Evolutionary conservation across 2,113 vertebrate species (phyloP).

Genomic region (Aramus guarauna): DNA sequence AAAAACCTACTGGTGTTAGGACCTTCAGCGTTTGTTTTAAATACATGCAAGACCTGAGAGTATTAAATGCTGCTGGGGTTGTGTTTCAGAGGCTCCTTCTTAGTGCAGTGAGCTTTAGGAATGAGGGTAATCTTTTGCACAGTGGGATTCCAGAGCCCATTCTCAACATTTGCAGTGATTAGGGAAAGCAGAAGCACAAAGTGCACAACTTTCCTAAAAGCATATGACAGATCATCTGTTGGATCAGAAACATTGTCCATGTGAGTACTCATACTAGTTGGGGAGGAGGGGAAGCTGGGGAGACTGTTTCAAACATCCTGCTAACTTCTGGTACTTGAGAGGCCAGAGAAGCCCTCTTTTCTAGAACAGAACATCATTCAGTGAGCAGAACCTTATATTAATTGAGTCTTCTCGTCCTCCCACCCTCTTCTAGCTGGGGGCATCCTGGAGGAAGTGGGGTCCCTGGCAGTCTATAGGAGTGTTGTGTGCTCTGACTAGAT

Average conservation of each 20-base stretch:
- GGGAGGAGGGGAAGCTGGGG: not conserved
- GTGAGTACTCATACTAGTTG: not conserved
- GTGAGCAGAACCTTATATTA: not conserved
- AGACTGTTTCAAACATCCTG: not conserved
- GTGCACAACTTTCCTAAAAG: not conserved
- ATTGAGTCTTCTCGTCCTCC: not conserved
- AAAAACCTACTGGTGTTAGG: not conserved
- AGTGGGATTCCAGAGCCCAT: not conserved
- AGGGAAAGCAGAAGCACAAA: not conserved
- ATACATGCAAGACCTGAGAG: not conserved
- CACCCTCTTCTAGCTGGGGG: not conserved
- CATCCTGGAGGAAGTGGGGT: not conserved
- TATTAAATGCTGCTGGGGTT: not conserved
- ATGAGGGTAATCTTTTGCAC: not conserved
- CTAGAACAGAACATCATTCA: not conserved
- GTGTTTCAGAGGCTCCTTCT: not conserved
- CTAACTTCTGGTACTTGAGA: not conserved
- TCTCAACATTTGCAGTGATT: not conserved
- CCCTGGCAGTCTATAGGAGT: not conserved
- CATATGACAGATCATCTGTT: not conserved
- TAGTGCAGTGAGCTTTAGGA: not conserved
- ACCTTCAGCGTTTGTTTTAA: not conserved
- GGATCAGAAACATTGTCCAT: not conserved
- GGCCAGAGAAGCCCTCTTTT: not conserved
- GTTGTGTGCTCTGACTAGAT: not conserved